A percentile compares a stretch with the other conserved stretches of the same genome.
These are phyloP conservation scores for Thunnus thynnus DNA, from an alignment of 2,113 vertebrate genomes.

Conservation along the genomic window DNA sequence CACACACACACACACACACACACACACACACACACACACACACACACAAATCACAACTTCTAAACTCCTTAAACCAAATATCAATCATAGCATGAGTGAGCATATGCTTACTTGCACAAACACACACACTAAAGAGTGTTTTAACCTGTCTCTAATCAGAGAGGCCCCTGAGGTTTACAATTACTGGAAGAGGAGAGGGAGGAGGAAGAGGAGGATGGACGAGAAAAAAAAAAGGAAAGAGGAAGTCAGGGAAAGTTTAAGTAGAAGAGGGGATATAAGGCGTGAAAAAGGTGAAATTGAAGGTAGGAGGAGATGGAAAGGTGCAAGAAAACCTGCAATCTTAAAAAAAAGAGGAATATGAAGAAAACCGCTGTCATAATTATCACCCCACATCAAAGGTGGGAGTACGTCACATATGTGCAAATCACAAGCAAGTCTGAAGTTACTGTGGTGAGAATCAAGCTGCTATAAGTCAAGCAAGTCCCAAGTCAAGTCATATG, in stretches of 20 bases:
- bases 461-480: too few relatives aligned
- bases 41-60: slow-evolving; percentile 39
- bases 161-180: slow-evolving; percentile 65
- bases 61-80: slow-evolving; percentile 61
- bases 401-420: too few relatives aligned
- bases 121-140: slow-evolving; percentile 33
- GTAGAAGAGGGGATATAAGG: not conserved
- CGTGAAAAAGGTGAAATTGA: slow-evolving; percentile 28
- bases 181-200: slow-evolving; percentile 69
- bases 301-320: not conserved
- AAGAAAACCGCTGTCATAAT: slow-evolving; percentile 21
- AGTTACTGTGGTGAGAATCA: too few relatives aligned
- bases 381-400: not conserved
- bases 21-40: too few relatives aligned
- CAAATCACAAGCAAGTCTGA: too few relatives aligned
- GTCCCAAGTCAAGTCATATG: too few relatives aligned
- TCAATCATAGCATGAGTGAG: slow-evolving; percentile 53
- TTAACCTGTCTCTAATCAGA: slow-evolving; percentile 74
- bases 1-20: too few relatives aligned
- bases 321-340: slow-evolving; percentile 24
- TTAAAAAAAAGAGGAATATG: slow-evolving; percentile 9
- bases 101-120: not conserved
- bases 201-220: slow-evolving; percentile 33
- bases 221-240: slow-evolving; percentile 26
- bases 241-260: slow-evolving; percentile 20